Evolutionary conservation across 2,797 vertebrate genomes (phyloP).

Genomic region (Hippoglossus hippoglossus): DNA sequence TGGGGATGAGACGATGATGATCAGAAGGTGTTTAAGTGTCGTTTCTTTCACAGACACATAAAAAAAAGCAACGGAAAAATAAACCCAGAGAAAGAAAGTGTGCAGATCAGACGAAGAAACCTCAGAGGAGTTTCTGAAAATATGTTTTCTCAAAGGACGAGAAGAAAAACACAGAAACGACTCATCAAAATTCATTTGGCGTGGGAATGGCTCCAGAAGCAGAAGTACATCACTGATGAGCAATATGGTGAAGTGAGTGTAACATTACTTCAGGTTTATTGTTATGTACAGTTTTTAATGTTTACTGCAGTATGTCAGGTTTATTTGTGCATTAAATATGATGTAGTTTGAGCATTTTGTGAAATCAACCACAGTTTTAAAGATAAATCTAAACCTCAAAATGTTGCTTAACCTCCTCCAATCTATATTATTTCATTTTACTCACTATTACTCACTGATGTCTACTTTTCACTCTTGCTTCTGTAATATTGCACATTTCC

Average conservation of each 20-base stretch:
- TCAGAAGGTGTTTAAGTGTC: conserved; percentile 4
- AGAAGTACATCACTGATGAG: background rate
- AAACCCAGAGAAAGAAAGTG: too few relatives aligned
- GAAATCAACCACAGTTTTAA: too few relatives aligned
- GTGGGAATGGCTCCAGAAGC: background rate
- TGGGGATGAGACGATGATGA: background rate
- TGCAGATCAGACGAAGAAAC: conserved; percentile 7
- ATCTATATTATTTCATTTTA: too few relatives aligned
- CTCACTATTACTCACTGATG: too few relatives aligned
- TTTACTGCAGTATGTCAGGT: too few relatives aligned
- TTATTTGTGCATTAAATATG: background rate
- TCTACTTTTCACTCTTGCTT: too few relatives aligned
- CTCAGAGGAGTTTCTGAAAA: conserved; percentile 31
- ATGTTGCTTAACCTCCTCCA: background rate
- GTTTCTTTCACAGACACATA: background rate
- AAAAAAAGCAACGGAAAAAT: too few relatives aligned
- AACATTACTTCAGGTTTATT: too few relatives aligned
- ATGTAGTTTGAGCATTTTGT: background rate
- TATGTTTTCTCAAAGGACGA: conserved; percentile 13
- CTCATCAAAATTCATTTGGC: conserved; percentile 1
- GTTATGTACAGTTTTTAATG: too few relatives aligned
- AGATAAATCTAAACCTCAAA: background rate
- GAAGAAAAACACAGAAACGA: background rate
- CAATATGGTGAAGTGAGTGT: background rate
- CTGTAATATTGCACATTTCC: too few relatives aligned